phyloP scores from a whole-genome alignment of 2,888 invertebrate species.

The Apoderus coryli region DNA sequence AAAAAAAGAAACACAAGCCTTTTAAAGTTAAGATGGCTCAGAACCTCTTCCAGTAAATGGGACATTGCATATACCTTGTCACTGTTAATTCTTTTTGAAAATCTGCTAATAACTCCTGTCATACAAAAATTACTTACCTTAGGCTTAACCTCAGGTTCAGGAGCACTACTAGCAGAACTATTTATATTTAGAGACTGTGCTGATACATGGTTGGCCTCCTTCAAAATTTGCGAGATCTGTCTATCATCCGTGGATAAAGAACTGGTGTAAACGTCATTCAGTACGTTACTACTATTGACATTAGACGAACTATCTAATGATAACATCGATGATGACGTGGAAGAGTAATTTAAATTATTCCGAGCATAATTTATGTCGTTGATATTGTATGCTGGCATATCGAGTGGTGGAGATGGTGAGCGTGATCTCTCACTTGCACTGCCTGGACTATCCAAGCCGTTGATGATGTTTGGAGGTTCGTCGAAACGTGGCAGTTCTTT shows the following conservation, averaged over 20 bases:
- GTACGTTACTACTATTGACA: slow-evolving; percentile 17
- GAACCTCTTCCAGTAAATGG: no score
- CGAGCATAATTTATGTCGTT: slow-evolving; percentile 19
- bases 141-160: slow-evolving; percentile 16
- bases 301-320: no score
- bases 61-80: no score
- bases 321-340: slow-evolving; percentile 12
- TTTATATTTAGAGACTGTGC: slow-evolving; percentile 16
- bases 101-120: no score
- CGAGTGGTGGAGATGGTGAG: slow-evolving; percentile 28
- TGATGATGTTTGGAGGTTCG: slow-evolving; percentile 23
- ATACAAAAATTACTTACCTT: slow-evolving; percentile 17
- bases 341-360: slow-evolving; percentile 17
- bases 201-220: slow-evolving; percentile 29
- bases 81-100: no score
- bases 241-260: slow-evolving; percentile 22
- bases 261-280: slow-evolving; percentile 20
- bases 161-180: slow-evolving; percentile 8
- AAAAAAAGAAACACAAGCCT: no score
- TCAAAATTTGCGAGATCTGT: slow-evolving; percentile 29
- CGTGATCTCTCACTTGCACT: slow-evolving; percentile 28
- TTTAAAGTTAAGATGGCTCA: no score
- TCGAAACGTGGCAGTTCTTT: slow-evolving; percentile 26
- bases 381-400: slow-evolving; percentile 25
- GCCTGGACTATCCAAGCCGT: slow-evolving; percentile 26